phyloP scores from a whole-genome alignment of 2,888 invertebrate genomes.

The Sesia bembeciformis region DNA sequence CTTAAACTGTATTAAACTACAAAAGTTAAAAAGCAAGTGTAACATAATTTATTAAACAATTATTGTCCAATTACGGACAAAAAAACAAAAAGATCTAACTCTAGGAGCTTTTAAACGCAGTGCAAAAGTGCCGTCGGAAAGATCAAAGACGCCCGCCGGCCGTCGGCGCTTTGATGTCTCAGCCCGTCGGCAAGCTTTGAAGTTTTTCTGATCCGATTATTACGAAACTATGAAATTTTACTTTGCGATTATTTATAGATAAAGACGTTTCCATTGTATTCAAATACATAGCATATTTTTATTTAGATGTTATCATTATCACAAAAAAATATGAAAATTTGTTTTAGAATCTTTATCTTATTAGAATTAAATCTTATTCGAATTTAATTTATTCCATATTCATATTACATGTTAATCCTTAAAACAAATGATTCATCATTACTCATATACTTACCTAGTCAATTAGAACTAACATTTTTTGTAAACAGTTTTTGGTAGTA shows the following conservation, averaged over 20 bases:
- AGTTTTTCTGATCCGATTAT: constrained; percentile 32
- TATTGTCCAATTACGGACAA: background rate
- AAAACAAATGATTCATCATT: too few species aligned
- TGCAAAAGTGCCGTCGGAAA: constrained; percentile 34
- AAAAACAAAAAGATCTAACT: background rate
- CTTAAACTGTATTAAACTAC: background rate
- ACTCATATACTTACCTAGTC: too few species aligned
- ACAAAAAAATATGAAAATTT: too few species aligned
- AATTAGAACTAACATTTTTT: too few species aligned
- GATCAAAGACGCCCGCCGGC: constrained; percentile 32
- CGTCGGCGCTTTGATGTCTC: constrained; percentile 49
- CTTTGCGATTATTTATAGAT: background rate
- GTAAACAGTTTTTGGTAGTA: too few species aligned
- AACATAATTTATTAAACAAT: background rate
- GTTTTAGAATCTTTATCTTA: too few species aligned
- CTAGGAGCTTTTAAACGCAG: constrained; percentile 8
- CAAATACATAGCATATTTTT: background rate
- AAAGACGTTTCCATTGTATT: background rate
- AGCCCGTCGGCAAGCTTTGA: constrained; percentile 40
- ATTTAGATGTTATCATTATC: too few species aligned
- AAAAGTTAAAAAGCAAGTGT: background rate
- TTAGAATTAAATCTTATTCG: too few species aligned
- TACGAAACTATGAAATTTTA: background rate
- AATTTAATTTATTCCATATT: too few species aligned
- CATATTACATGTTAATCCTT: too few species aligned